phyloP scores from a whole-genome alignment of 2,797 vertebrate species.

The Tiaroga cobitis region DNA sequence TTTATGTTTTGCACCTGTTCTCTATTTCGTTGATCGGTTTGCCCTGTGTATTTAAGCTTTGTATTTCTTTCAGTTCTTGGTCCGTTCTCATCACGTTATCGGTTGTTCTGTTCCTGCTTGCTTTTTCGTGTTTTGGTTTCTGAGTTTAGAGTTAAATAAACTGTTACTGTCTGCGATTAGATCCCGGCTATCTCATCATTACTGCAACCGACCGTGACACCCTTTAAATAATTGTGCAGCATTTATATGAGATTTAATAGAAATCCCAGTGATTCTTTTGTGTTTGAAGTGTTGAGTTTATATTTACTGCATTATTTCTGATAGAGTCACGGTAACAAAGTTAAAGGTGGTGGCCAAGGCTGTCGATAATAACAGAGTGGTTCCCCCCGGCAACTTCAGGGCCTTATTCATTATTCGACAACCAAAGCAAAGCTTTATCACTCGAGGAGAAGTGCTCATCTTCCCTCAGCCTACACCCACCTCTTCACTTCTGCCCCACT shows the following conservation, averaged over 20 bases:
- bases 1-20: neutral
- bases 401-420: slow-evolving; percentile 32
- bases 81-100: neutral
- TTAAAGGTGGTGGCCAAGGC: slow-evolving; percentile 33
- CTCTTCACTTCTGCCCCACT: slow-evolving; percentile 23
- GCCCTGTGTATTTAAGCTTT: neutral
- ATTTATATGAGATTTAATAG: neutral
- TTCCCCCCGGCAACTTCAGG: slow-evolving; percentile 26
- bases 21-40: neutral
- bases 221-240: neutral
- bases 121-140: neutral
- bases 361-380: slow-evolving; percentile 20
- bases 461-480: slow-evolving; percentile 31
- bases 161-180: neutral
- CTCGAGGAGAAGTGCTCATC: slow-evolving; percentile 33
- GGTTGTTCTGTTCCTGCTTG: neutral
- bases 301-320: neutral
- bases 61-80: neutral
- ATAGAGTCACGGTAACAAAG: neutral
- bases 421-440: slow-evolving; percentile 13
- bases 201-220: neutral
- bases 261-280: neutral
- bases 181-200: neutral
- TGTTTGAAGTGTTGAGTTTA: slow-evolving; percentile 1
- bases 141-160: neutral